Evolutionary conservation across 2,797 vertebrate genomes (phyloP).

Genomic region (Coilia nasus): DNA sequence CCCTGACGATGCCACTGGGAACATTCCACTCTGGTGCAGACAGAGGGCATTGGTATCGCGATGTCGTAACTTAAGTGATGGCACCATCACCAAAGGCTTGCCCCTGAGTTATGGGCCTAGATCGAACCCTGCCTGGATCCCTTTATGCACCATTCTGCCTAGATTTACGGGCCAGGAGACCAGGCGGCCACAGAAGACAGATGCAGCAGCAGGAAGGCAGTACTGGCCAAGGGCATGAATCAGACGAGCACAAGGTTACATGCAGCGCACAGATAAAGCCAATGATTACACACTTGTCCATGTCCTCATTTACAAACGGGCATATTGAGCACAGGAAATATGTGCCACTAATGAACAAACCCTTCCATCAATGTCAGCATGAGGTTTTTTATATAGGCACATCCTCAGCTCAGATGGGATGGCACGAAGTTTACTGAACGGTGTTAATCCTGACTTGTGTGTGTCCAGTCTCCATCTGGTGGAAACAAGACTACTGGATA

Average conservation of each 20-base stretch:
- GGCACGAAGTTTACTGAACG: background rate
- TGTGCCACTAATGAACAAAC: slow-evolving; percentile 8
- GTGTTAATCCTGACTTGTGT: background rate
- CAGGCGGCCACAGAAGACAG: background rate
- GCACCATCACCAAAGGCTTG: slow-evolving; percentile 2
- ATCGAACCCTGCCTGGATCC: slow-evolving; percentile 32
- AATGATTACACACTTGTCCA: background rate
- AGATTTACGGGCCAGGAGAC: slow-evolving; percentile 28
- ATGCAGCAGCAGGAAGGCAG: background rate
- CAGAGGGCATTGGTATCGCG: background rate
- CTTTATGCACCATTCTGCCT: slow-evolving; percentile 23
- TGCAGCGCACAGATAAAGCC: background rate
- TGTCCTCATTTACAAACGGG: background rate
- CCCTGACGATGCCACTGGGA: background rate
- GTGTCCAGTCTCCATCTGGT: background rate
- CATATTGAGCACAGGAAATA: background rate
- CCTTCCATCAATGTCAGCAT: background rate
- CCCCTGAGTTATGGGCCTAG: slow-evolving; percentile 34
- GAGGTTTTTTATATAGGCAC: background rate
- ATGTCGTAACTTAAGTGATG: slow-evolving; percentile 28
- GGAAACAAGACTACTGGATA: too few relatives aligned
- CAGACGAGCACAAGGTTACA: background rate
- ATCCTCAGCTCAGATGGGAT: background rate
- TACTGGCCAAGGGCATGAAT: background rate
- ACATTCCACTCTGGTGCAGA: background rate